phyloP scores from a whole-genome alignment of 2,113 vertebrate genomes.

The Gallinago undulata region DNA sequence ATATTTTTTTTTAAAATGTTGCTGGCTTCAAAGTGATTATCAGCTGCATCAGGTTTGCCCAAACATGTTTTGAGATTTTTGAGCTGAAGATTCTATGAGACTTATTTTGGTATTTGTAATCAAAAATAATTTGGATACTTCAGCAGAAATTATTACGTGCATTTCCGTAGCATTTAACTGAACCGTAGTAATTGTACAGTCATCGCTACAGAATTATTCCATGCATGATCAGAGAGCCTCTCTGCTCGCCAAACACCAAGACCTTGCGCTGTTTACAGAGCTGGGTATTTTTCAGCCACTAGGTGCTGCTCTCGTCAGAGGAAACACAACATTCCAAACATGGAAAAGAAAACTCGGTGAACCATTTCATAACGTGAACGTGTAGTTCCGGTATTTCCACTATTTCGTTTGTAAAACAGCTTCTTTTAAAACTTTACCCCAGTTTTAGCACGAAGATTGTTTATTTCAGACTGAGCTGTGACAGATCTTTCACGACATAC shows the following conservation, averaged over 20 bases:
- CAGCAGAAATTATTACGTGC: not conserved
- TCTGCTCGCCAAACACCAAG: not conserved
- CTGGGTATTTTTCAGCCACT: not conserved
- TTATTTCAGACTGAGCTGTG: not conserved
- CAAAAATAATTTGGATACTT: not conserved
- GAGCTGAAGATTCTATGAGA: not conserved
- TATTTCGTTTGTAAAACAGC: not conserved
- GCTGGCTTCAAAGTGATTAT: not conserved
- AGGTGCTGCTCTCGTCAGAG: constrained; percentile 60
- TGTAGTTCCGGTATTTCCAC: not conserved
- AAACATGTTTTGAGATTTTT: not conserved
- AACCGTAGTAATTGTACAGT: not conserved
- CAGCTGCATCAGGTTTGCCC: not conserved
- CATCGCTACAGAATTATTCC: not conserved
- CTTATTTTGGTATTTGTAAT: not conserved
- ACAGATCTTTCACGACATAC: not conserved
- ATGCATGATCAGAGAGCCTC: not conserved
- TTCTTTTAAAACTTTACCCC: not conserved
- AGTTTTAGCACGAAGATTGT: not conserved
- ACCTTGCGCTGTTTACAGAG: not conserved
- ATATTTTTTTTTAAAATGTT: not conserved
- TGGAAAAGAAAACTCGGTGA: not conserved
- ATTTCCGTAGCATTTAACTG: not conserved
- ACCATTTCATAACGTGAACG: not conserved
- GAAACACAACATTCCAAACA: not conserved